Evolutionary conservation across 2,797 vertebrate species (phyloP).

Genomic region (Oreochromis grahami): DNA sequence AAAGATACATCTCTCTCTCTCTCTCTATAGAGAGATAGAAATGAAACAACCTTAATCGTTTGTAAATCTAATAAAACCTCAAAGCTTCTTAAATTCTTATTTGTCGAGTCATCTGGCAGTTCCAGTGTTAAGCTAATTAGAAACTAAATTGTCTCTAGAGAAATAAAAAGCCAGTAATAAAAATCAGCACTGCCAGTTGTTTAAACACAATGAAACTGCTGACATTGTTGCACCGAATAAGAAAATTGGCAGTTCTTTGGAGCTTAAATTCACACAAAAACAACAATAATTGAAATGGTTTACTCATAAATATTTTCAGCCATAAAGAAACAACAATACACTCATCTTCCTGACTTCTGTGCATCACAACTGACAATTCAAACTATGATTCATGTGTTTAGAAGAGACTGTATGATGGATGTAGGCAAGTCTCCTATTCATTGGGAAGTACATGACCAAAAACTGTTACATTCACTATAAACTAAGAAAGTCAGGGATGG

Average conservation of each 20-base stretch:
- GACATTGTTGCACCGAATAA: background rate
- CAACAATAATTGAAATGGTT: background rate
- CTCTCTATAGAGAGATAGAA: too few species aligned
- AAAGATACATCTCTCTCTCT: too few species aligned
- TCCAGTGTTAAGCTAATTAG: background rate
- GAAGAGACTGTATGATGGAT: background rate
- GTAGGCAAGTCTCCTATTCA: background rate
- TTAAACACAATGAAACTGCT: background rate
- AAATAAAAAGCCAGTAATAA: background rate
- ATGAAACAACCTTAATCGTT: background rate
- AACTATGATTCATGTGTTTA: background rate
- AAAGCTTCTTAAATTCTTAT: background rate
- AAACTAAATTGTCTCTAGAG: background rate
- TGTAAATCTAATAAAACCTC: background rate
- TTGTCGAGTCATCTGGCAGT: background rate
- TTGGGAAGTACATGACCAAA: fast-evolving
- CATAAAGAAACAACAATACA: background rate
- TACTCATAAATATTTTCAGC: background rate
- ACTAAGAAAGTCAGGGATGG: background rate
- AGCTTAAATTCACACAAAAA: background rate
- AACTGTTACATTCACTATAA: background rate
- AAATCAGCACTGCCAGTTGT: background rate
- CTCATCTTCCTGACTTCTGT: background rate
- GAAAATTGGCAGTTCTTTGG: background rate
- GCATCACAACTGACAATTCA: background rate